phyloP scores from a whole-genome alignment of 2,888 invertebrate species.

The Latheticus oryzae region DNA sequence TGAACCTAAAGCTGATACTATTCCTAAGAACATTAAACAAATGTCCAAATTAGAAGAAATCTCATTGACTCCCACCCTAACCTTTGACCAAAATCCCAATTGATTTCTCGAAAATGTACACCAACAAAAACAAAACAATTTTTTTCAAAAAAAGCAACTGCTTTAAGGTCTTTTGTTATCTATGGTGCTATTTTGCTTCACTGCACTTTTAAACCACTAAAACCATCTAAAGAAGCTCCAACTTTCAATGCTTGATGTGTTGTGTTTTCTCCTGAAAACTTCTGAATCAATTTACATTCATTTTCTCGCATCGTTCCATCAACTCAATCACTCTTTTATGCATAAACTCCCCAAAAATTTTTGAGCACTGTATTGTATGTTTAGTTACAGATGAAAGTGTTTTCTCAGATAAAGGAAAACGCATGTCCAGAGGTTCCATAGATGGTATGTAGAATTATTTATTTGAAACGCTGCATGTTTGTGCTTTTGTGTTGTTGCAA shows the following conservation, averaged over 20 bases:
- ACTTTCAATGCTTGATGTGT: no score
- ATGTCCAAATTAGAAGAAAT: slow-evolving; percentile 71
- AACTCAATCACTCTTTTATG: slow-evolving; percentile 21
- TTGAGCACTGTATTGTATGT: slow-evolving; percentile 52
- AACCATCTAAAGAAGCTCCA: no score
- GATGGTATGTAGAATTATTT: slow-evolving; percentile 62
- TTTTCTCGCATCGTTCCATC: slow-evolving; percentile 18
- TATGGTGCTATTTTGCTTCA: slow-evolving; percentile 14
- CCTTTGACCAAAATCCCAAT: no score
- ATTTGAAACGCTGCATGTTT: neutral
- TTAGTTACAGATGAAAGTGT: slow-evolving; percentile 67
- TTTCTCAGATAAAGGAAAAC: slow-evolving; percentile 64
- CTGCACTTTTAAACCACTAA: slow-evolving; percentile 3
- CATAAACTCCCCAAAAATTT: slow-evolving; percentile 29
- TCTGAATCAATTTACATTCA: slow-evolving; percentile 8
- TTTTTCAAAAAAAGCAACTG: neutral
- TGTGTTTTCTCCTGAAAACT: slow-evolving; percentile 2
- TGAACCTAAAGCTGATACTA: slow-evolving; percentile 70
- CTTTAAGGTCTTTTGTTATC: slow-evolving; percentile 11
- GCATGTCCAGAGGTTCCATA: slow-evolving; percentile 65
- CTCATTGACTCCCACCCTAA: no score
- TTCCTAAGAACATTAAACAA: slow-evolving; percentile 70
- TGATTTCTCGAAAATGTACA: no score
- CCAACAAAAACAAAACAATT: no score
- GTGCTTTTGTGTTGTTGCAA: slow-evolving; percentile 3